A percentile compares a stretch with the other conserved stretches of the same genome.
Conservation (phyloP, 92 coral and sea anemone genomes). For the Desmophyllum pertusum region DNA sequence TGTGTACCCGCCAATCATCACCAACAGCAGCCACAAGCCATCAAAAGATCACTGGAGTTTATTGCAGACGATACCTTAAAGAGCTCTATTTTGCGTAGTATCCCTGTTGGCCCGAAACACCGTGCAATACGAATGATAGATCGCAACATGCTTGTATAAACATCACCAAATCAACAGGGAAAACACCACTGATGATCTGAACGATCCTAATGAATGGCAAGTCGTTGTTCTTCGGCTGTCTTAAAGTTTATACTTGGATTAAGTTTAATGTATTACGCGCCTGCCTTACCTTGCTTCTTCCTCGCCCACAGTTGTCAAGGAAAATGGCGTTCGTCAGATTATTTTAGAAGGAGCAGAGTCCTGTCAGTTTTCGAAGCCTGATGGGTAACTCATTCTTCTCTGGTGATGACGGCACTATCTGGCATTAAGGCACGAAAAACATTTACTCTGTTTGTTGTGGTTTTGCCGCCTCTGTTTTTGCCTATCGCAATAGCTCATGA, state of each 20-base stretch:
- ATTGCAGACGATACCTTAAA: not conserved
- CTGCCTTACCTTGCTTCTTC: not conserved
- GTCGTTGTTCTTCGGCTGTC: too few species aligned
- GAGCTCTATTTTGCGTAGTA: too few species aligned
- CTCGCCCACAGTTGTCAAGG: not conserved
- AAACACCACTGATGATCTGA: not conserved
- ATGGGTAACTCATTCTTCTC: not conserved
- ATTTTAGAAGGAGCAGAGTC: conserved; percentile 11
- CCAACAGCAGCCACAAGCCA: too few species aligned
- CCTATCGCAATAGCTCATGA: not conserved
- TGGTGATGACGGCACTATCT: not conserved
- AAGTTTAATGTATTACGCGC: not conserved
- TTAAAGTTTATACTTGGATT: too few species aligned
- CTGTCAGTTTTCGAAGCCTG: not conserved
- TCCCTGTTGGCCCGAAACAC: too few species aligned
- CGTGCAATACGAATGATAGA: not conserved
- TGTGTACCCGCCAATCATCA: not conserved
- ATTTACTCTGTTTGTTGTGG: not conserved
- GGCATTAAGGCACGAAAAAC: not conserved
- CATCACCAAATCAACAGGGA: not conserved
- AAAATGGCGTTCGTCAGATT: conserved; percentile 2
- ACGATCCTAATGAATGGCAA: too few species aligned
- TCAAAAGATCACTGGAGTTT: not conserved
- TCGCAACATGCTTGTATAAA: not conserved
- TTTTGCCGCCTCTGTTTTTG: not conserved